Percentiles rank a stretch among this genome's conserved stretches.
These are phyloP conservation scores for Pristionchus pacificus DNA, from an alignment of 1,140 invertebrate genomes.

Conservation along the genomic window DNA sequence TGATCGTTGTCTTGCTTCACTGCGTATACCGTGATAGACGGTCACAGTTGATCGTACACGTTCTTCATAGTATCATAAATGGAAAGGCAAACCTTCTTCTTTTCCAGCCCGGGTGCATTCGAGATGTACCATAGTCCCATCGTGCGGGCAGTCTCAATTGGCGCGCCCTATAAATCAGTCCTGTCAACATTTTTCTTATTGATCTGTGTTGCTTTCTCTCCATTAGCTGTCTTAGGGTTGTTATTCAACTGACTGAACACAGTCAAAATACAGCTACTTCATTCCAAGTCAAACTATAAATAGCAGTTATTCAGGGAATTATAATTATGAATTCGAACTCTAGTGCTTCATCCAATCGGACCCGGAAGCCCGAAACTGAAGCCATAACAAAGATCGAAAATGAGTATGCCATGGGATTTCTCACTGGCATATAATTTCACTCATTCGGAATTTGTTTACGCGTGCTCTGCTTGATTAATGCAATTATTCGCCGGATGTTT, in stretches of 20 bases:
- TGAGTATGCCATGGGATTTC: no score
- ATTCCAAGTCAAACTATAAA: neutral
- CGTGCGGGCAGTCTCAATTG: conserved; percentile 15
- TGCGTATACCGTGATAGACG: conserved; percentile 23
- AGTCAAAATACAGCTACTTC: neutral
- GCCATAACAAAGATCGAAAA: no score
- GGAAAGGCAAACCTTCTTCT: conserved; percentile 21
- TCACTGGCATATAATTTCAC: no score
- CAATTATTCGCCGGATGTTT: no score
- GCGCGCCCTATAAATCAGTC: conserved; percentile 24
- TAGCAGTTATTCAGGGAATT: no score
- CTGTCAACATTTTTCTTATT: no score
- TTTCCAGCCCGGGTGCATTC: conserved; percentile 17
- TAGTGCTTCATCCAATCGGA: no score
- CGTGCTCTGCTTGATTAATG: no score
- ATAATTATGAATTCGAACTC: no score
- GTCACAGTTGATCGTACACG: conserved; percentile 9
- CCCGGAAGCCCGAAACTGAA: no score
- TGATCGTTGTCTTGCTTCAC: neutral
- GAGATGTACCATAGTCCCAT: conserved; percentile 28
- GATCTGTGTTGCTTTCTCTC: no score
- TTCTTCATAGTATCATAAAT: conserved; percentile 1
- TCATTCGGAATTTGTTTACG: no score
- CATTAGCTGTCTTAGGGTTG: neutral
- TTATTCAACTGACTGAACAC: conserved; percentile 8